Evolutionary conservation across 2,797 vertebrate species (phyloP).

Genomic region (Prionace glauca): DNA sequence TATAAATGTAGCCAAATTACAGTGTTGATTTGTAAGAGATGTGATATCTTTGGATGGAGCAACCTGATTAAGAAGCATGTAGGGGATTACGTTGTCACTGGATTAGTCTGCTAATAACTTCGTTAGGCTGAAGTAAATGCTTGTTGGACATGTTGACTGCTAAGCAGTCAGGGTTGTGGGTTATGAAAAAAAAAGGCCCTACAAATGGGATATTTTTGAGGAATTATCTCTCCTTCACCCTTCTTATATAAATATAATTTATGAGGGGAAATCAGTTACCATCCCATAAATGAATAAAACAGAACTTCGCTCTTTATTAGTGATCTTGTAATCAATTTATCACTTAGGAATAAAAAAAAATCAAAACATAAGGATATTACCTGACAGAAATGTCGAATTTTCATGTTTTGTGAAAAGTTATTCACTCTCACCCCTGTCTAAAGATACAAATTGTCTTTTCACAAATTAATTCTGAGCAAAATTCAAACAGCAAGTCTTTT

Average conservation of each 20-base stretch:
- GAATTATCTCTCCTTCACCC: background rate
- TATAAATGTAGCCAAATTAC: background rate
- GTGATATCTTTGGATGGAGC: background rate
- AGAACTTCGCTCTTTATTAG: background rate
- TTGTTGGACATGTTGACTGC: background rate
- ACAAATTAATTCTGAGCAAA: background rate
- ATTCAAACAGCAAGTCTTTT: background rate
- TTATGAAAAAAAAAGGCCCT: background rate
- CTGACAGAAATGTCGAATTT: background rate
- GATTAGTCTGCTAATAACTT: slow-evolving; percentile 30
- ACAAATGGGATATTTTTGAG: background rate
- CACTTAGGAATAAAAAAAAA: background rate
- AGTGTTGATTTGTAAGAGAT: background rate
- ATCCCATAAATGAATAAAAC: too few relatives aligned
- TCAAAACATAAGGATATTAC: too few relatives aligned
- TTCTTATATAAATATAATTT: background rate
- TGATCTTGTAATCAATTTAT: background rate
- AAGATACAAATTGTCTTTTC: background rate
- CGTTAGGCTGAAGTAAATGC: background rate
- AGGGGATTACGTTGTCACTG: slow-evolving; percentile 7
- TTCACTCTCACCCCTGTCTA: background rate
- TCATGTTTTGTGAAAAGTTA: background rate
- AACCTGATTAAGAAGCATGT: slow-evolving; percentile 4
- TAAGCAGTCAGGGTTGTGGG: background rate
- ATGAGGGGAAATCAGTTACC: background rate